A percentile compares a stretch with the other conserved stretches of the same genome.
phyloP scores from a whole-genome alignment of 2,888 invertebrate genomes.

The Tortricodes alternella region DNA sequence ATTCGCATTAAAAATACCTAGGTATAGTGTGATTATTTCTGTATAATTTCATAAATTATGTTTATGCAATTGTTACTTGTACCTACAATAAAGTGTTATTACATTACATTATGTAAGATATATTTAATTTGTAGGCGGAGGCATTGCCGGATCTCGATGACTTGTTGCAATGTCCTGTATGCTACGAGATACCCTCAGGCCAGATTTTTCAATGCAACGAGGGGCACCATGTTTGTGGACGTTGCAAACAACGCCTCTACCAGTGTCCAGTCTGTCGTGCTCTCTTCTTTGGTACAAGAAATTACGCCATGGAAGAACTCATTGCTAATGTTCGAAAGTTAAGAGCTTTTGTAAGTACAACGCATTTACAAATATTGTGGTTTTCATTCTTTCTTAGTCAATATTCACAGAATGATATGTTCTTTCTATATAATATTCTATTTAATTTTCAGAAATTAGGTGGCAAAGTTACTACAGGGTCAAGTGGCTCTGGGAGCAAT shows the following conservation, averaged over 20 bases:
- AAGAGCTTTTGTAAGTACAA: conserved; percentile 68
- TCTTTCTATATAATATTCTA: too few species aligned
- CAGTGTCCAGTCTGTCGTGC: conserved; percentile 80
- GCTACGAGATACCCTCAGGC: conserved; percentile 75
- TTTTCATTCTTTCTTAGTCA: conserved; percentile 1
- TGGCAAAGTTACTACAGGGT: conserved; percentile 62
- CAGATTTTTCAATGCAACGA: conserved; percentile 79
- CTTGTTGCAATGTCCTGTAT: conserved; percentile 82
- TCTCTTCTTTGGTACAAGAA: conserved; percentile 76
- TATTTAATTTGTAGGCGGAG: conserved; percentile 51
- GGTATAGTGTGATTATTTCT: too few species aligned
- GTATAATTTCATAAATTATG: too few species aligned
- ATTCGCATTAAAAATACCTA: too few species aligned
- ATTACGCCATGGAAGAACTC: conserved; percentile 81
- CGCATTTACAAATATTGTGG: not conserved
- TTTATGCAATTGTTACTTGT: too few species aligned
- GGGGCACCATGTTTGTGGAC: conserved; percentile 82
- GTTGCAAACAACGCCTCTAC: conserved; percentile 71
- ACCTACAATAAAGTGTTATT: too few species aligned
- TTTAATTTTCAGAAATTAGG: conserved; percentile 60
- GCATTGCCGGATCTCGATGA: conserved; percentile 77
- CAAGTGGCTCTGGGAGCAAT: conserved; percentile 50
- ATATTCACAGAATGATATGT: too few species aligned
- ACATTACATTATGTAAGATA: too few species aligned
- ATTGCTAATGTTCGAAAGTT: conserved; percentile 74